Conservation (phyloP, 2,797 vertebrate genomes). For the Gallinago stenura region DNA sequence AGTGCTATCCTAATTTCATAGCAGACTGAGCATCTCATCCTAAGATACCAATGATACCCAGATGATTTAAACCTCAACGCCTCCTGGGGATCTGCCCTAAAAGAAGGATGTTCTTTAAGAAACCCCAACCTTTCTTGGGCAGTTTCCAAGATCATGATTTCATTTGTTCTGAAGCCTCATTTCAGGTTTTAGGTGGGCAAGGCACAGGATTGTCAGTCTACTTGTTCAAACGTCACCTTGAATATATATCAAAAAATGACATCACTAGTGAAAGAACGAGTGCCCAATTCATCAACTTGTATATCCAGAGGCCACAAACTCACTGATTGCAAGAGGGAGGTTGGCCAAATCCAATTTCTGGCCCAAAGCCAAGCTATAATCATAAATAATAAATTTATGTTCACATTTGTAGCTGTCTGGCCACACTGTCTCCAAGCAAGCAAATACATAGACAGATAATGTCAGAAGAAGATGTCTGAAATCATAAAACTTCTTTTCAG, state of each 20-base stretch:
- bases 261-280: background rate
- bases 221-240: background rate
- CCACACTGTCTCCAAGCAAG: background rate
- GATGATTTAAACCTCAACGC: background rate
- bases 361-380: background rate
- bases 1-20: fast-evolving
- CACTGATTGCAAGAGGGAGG: background rate
- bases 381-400: constrained; percentile 16
- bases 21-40: background rate
- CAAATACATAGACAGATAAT: background rate
- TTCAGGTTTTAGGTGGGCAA: background rate
- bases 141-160: background rate
- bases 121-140: background rate
- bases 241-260: background rate
- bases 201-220: background rate
- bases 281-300: background rate
- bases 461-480: background rate
- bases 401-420: background rate
- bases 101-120: background rate
- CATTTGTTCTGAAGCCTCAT: background rate
- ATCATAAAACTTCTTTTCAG: background rate
- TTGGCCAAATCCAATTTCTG: background rate
- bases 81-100: background rate
- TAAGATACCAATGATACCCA: background rate
- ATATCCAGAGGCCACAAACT: background rate